Evolutionary conservation across 2,888 invertebrate genomes (phyloP), one percentile per base, ranked within the genome.

Genomic region (Oscheius sp.): DNA sequence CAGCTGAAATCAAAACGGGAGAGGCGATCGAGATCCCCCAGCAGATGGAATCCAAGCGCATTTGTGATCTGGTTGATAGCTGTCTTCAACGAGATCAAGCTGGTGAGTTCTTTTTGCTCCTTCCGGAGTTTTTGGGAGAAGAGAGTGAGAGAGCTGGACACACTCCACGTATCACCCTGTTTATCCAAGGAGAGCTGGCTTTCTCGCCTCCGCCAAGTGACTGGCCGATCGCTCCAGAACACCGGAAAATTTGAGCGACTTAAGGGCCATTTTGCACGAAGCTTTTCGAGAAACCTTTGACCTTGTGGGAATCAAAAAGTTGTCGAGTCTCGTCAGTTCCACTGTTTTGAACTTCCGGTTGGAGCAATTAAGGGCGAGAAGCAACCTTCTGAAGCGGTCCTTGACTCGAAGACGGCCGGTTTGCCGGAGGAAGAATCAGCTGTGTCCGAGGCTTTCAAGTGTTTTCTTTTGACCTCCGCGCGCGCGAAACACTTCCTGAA

Each of bases 11-110:
- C 34, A 67, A 72, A 20, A 68, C 68, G 20, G 73, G 71, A 29
- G 57, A 46, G 0, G 61, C 74, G 8, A 45, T 74, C 46, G 68
- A 69, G 48, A 46, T 76, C 10, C 66, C 31, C 17, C 12, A 27
- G 10, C 33, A 52, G 2, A 27, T 72, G 29, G 66, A 71, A 25
- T 71, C 42, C 33, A 46, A 69, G 27, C 20, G 71, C 61, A 66
- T 76, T n/a, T 76, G 76, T 39, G 74, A 76, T 46, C 31, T 76
- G 15, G 68, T 71, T 2, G 70, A 64, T 2, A 76, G 64, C 12
- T 76, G 76, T 65, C 39, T 33, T 25, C 34, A 46, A 17, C 31
- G 34, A 25, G 50, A 50, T 20, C 33, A 46, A 10, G 50, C 34
- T 12, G 29, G 50, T 48, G 31, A 48, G 64, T 64, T 10, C 29